These are phyloP conservation scores for Petromus typicus DNA, from an alignment of 2,113 vertebrate species.

Conservation along the genomic window DNA sequence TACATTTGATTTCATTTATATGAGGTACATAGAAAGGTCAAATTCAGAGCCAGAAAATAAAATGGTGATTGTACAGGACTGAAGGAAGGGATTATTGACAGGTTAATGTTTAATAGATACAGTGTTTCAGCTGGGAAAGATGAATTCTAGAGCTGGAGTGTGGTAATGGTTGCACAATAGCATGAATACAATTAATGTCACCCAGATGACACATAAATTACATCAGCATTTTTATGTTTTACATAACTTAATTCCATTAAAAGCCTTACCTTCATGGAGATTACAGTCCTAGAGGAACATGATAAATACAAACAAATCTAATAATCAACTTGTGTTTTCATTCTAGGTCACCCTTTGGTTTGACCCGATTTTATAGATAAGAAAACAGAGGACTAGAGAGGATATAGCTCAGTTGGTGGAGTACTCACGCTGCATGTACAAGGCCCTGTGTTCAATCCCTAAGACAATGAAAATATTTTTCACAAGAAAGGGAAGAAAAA, in stretches of 20 bases:
- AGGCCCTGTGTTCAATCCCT: not conserved
- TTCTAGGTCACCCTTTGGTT: constrained; percentile 8
- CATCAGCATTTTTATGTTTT: not conserved
- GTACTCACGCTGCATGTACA: not conserved
- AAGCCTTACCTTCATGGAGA: not conserved
- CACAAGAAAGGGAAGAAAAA: no score
- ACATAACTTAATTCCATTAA: not conserved
- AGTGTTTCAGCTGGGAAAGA: not conserved
- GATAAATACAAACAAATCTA: constrained; percentile 26
- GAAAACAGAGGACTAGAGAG: not conserved
- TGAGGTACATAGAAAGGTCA: not conserved
- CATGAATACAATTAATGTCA: not conserved
- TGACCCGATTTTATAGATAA: not conserved
- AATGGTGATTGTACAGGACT: not conserved
- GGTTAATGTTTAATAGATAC: not conserved
- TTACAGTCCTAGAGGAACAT: not conserved
- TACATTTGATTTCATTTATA: not conserved
- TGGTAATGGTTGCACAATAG: not conserved
- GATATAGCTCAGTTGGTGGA: not conserved
- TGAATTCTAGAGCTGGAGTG: not conserved
- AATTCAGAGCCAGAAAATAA: not conserved
- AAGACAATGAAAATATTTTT: not conserved
- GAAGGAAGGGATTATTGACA: not conserved
- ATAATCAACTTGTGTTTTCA: not conserved
- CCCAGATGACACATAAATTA: not conserved